phyloP scores from a whole-genome alignment of 2,113 vertebrate genomes.

The Sakesphorus luctuosus region DNA sequence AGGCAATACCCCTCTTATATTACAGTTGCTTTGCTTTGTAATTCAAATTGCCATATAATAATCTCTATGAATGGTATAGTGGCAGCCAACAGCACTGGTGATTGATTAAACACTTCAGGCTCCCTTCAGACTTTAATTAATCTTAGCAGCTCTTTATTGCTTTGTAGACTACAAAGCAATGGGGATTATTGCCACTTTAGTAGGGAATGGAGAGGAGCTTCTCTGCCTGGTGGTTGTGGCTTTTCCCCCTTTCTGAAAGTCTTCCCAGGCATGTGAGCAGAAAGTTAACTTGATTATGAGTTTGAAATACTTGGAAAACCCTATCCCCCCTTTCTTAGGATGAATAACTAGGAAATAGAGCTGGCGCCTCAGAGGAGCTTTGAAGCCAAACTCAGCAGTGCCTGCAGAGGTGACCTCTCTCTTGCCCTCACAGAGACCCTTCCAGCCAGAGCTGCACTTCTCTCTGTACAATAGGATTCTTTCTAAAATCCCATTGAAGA shows the following conservation, averaged over 20 bases:
- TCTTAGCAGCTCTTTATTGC: slow-evolving; percentile 35
- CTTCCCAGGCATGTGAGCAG: neutral
- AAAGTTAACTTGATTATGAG: neutral
- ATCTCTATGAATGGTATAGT: neutral
- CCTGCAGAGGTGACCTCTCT: neutral
- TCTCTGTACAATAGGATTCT: neutral
- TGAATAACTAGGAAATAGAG: fast-evolving
- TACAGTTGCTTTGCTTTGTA: neutral
- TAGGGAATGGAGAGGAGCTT: neutral
- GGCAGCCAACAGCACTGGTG: neutral
- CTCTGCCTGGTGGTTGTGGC: neutral
- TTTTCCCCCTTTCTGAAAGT: neutral
- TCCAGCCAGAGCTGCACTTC: neutral
- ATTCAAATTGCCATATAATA: neutral
- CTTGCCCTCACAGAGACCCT: neutral
- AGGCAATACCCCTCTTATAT: neutral
- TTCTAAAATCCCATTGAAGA: neutral
- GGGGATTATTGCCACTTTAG: slow-evolving; percentile 6
- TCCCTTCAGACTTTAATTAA: slow-evolving; percentile 51
- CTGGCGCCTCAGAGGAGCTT: neutral
- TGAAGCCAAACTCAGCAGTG: neutral
- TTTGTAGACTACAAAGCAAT: slow-evolving; percentile 5
- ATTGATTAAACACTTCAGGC: slow-evolving; percentile 49
- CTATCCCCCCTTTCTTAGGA: neutral
- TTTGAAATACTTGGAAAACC: neutral